Base-by-base conservation (phyloP, 2,888 invertebrate species). In the Spicauda simplicius region DNA sequence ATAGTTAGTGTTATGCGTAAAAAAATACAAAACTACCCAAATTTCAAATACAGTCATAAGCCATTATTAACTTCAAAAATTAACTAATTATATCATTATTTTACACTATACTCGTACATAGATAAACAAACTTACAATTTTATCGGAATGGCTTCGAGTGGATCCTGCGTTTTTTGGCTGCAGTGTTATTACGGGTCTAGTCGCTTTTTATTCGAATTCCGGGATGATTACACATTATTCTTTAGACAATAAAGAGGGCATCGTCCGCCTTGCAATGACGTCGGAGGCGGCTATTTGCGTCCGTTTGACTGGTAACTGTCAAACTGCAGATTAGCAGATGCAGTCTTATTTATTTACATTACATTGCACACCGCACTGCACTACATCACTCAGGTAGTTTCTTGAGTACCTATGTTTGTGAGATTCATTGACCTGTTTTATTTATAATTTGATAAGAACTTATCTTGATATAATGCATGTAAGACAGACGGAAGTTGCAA, bases 241-340 rank as follows among this genome's bases (percentile, higher is more conserved):
- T 55, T 66, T 71, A 72, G 72, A 75, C 73, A 74, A 74, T 74
- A 71, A 78, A 74, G 80, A 78, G 89, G 82, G 83, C 88, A 86
- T 84, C 79, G 86, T 69, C 87, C 85, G 79, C 69, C 76, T 69
- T 65, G 74, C 75, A 75, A 67, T 88, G 89, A 88, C 89, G 90
- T 86, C 75, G 74, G 73, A 74, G 68, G 73, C 63, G 71, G 86
- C 80, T 90, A 90, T 90, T 90, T 89, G 75, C 79, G 86, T 80
- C 73, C 72, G 78, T 75, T 78, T 83, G 78, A 82, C 84, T 85
- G 87, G 81, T 83, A 79, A 78, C 86, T 83, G 86, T 88, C 87
- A 85, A 85, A 83, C 77, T 77, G 74, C 75, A 84, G 83, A 87
- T 85, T 82, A 82, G 79, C 82, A 79, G 76, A 82, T 76, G 80